A percentile compares a stretch with the other conserved stretches of the same genome.
Evolutionary conservation across 2,888 invertebrate species (phyloP).

Genomic region (Timema cristinae): DNA sequence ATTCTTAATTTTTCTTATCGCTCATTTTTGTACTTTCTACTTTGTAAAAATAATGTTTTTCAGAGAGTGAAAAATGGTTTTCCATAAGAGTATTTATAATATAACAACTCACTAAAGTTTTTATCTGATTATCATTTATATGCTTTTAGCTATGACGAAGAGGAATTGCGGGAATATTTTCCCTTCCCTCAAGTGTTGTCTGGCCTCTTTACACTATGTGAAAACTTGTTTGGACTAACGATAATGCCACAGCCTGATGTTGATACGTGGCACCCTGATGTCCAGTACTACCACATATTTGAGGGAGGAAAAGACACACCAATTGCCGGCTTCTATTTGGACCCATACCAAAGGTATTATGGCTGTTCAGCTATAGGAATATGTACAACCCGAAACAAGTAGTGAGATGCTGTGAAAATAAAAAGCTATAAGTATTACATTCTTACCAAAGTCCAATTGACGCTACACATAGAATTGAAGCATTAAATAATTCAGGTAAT

Average conservation of each 20-base stretch:
- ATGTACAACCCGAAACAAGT: constrained; percentile 48
- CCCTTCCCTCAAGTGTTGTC: constrained; percentile 75
- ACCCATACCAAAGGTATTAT: constrained; percentile 60
- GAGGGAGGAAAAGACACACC: constrained; percentile 62
- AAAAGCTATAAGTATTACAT: too few species aligned
- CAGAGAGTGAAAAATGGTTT: too few species aligned
- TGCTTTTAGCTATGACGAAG: constrained; percentile 58
- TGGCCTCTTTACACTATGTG: constrained; percentile 71
- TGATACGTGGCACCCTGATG: constrained; percentile 81
- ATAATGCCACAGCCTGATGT: constrained; percentile 63
- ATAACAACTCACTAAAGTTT: too few species aligned
- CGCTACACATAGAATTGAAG: too few species aligned
- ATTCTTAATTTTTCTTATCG: too few species aligned
- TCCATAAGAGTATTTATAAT: too few species aligned
- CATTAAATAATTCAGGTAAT: too few species aligned
- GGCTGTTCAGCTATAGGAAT: constrained; percentile 2
- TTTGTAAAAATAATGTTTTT: too few species aligned
- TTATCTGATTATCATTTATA: too few species aligned
- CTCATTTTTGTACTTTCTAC: too few species aligned
- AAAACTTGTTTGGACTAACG: constrained; percentile 71
- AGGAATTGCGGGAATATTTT: constrained; percentile 73
- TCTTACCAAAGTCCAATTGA: too few species aligned
- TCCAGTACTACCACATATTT: constrained; percentile 75
- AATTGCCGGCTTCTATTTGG: constrained; percentile 80
- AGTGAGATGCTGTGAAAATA: constrained; percentile 43